A percentile compares a stretch with the other conserved stretches of the same genome.
phyloP scores from a whole-genome alignment of 1,140 invertebrate species.

The Diorhabda sublineata region DNA sequence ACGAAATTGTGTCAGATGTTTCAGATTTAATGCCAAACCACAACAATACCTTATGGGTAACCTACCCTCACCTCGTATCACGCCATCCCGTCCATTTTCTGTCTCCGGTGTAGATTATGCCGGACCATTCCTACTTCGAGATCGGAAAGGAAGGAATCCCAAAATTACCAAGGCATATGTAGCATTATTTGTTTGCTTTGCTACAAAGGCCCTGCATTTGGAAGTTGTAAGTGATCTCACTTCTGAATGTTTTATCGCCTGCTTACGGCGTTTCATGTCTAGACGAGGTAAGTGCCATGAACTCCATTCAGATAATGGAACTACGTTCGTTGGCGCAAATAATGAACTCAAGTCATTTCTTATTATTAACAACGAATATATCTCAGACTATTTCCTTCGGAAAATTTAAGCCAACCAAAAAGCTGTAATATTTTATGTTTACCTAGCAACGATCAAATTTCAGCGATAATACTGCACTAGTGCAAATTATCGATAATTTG shows the following conservation, averaged over 20 bases:
- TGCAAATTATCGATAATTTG: too few species aligned
- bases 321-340: slow-evolving; percentile 36
- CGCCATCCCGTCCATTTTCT: slow-evolving; percentile 8
- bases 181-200: slow-evolving; percentile 41
- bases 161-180: slow-evolving; percentile 36
- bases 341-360: slow-evolving; percentile 40
- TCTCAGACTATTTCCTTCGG: too few species aligned
- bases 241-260: slow-evolving; percentile 35
- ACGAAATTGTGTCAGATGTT: slow-evolving; percentile 1
- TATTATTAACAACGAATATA: slow-evolving; percentile 29
- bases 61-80: slow-evolving; percentile 20
- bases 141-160: slow-evolving; percentile 28
- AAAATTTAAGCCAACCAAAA: too few species aligned
- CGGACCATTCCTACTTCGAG: neutral
- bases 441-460: too few species aligned
- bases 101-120: slow-evolving; percentile 4
- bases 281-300: slow-evolving; percentile 26
- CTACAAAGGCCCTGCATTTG: slow-evolving; percentile 41
- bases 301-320: slow-evolving; percentile 39
- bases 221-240: slow-evolving; percentile 39
- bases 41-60: slow-evolving; percentile 8
- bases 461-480: too few species aligned
- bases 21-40: neutral
- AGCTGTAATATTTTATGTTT: too few species aligned
- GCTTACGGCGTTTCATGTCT: slow-evolving; percentile 38